phyloP scores from a whole-genome alignment of 2,113 vertebrate species.

The Mobula hypostoma region DNA sequence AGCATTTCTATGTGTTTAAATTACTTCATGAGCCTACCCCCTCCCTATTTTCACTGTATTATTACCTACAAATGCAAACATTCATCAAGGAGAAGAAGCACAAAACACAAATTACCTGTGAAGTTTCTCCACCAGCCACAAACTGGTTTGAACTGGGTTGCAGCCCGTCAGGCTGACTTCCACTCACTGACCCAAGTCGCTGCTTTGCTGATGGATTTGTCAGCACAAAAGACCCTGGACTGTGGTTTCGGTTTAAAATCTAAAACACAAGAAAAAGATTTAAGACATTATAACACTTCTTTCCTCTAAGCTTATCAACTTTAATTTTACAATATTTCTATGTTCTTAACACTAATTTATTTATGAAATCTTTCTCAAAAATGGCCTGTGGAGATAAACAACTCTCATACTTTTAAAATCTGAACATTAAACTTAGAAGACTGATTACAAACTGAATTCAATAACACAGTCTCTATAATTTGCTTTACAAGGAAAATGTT shows the following conservation, averaged over 20 bases:
- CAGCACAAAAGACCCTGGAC: slow-evolving; percentile 76
- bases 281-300: background rate
- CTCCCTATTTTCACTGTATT: background rate
- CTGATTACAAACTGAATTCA: background rate
- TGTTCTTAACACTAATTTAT: background rate
- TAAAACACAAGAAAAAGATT: background rate
- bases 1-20: background rate
- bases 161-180: slow-evolving; percentile 57
- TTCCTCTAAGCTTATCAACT: background rate
- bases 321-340: too few relatives aligned
- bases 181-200: slow-evolving; percentile 58
- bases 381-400: background rate
- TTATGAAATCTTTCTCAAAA: background rate
- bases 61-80: background rate
- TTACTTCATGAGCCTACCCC: background rate
- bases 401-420: background rate
- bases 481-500: background rate
- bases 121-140: slow-evolving; percentile 55
- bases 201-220: slow-evolving; percentile 82
- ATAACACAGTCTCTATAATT: background rate
- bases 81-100: background rate
- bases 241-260: slow-evolving; percentile 47
- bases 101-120: slow-evolving; percentile 55
- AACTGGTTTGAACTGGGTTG: slow-evolving; percentile 55
- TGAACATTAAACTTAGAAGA: background rate